phyloP scores from a whole-genome alignment of 2,113 vertebrate species.

The Eleginops maclovinus region DNA sequence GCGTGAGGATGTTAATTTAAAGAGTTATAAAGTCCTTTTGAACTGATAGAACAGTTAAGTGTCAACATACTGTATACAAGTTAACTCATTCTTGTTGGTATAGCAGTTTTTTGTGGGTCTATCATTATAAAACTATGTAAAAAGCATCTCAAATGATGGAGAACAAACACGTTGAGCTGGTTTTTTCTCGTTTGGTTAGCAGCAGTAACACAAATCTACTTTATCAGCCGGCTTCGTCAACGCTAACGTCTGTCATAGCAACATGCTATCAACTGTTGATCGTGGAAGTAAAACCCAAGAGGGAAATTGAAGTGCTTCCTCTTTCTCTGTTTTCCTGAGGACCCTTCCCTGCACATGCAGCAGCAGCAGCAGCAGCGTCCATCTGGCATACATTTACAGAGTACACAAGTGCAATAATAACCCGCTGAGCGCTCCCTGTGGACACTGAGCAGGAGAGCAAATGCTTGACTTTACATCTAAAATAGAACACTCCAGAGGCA shows the following conservation, averaged over 20 bases:
- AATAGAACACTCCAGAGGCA: constrained; percentile 72
- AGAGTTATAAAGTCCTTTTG: background rate
- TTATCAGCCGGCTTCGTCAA: constrained; percentile 28
- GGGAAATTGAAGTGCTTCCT: constrained; percentile 71
- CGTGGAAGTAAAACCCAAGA: constrained; percentile 58
- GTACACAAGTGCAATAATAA: constrained; percentile 78
- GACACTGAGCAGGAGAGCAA: constrained; percentile 74
- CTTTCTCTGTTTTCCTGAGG: constrained; percentile 51
- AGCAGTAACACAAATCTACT: constrained; percentile 22
- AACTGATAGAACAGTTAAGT: too few species aligned
- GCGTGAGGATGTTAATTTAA: background rate
- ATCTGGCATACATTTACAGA: constrained; percentile 81
- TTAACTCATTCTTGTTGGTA: background rate
- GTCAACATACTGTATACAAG: background rate
- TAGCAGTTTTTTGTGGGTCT: background rate
- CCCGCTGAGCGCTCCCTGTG: constrained; percentile 66
- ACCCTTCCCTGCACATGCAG: constrained; percentile 55
- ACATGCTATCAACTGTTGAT: constrained; percentile 51
- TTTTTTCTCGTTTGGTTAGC: constrained; percentile 29
- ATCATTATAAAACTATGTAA: background rate
- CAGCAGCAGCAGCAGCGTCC: constrained; percentile 60
- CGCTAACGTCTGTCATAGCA: constrained; percentile 19
- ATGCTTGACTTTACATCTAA: constrained; percentile 74
- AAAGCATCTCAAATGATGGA: constrained; percentile 9
- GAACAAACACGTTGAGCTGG: constrained; percentile 29